These are phyloP conservation scores for Creontiades dilutus DNA, from an alignment of 2,888 invertebrate species.

Conservation along the genomic window DNA sequence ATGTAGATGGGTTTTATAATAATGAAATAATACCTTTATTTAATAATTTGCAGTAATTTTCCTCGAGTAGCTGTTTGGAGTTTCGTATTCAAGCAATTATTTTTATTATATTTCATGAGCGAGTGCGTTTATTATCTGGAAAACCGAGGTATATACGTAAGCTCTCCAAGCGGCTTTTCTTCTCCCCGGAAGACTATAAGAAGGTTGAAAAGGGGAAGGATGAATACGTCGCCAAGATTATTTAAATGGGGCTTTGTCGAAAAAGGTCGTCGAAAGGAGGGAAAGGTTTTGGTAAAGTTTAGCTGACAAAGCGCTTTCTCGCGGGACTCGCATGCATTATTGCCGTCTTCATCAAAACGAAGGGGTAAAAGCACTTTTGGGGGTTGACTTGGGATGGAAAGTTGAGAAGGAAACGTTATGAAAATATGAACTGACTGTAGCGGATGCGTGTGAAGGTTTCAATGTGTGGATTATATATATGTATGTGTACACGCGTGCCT, in stretches of 20 bases:
- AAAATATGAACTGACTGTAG: constrained; percentile 36
- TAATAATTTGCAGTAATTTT: no score
- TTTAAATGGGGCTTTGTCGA: constrained; percentile 25
- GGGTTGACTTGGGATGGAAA: background rate
- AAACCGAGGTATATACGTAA: background rate
- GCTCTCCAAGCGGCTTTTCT: constrained; percentile 14
- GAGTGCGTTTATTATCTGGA: background rate
- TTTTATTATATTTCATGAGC: background rate
- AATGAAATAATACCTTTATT: no score
- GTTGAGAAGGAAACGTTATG: constrained; percentile 9
- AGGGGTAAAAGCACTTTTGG: background rate
- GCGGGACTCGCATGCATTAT: constrained; percentile 43
- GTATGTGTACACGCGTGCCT: background rate
- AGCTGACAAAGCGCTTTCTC: constrained; percentile 40
- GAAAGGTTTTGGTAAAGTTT: background rate
- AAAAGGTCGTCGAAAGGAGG: constrained; percentile 18
- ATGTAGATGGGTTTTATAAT: no score
- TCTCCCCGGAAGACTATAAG: background rate
- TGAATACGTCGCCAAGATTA: constrained; percentile 37
- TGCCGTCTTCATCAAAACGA: constrained; percentile 39
- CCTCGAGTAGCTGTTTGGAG: no score
- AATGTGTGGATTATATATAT: constrained; percentile 17
- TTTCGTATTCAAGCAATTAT: no score
- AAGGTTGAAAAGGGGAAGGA: constrained; percentile 27
- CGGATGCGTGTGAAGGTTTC: constrained; percentile 22